Conservation (phyloP, 2,113 vertebrate genomes). For the Melanerpes formicivorus region DNA sequence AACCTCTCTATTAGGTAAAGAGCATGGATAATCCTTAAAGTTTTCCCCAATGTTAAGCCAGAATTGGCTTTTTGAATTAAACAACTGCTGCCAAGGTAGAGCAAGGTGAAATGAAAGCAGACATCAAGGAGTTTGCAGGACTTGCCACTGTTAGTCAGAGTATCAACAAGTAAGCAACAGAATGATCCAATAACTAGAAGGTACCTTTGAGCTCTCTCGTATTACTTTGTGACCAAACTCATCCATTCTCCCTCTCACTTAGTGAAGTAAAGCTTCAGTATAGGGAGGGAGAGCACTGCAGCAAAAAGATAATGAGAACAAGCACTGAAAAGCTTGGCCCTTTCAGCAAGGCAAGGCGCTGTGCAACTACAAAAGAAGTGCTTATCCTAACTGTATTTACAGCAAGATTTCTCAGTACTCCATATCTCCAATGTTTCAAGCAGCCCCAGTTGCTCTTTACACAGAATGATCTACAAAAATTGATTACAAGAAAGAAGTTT, state of each 20-base stretch:
- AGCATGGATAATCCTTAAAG: neutral
- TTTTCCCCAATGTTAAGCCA: neutral
- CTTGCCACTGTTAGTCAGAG: neutral
- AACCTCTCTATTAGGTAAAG: neutral
- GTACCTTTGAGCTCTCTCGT: neutral
- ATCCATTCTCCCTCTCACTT: neutral
- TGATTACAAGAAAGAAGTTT: neutral
- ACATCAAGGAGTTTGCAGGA: neutral
- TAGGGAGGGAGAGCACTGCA: neutral
- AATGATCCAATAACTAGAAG: neutral
- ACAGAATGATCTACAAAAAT: neutral
- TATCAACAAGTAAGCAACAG: neutral
- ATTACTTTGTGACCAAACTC: neutral
- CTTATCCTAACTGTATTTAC: neutral
- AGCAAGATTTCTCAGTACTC: neutral
- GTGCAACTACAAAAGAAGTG: neutral
- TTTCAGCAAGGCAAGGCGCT: neutral
- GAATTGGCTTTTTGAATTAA: conserved; percentile 14
- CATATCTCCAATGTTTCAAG: neutral
- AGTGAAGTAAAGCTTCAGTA: neutral
- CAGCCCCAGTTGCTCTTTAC: neutral
- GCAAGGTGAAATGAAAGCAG: neutral
- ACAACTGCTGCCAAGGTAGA: neutral
- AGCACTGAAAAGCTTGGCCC: neutral
- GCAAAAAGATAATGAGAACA: neutral